phyloP scores from a whole-genome alignment of 1,140 invertebrate species.

The Brachionus manjavacas region DNA sequence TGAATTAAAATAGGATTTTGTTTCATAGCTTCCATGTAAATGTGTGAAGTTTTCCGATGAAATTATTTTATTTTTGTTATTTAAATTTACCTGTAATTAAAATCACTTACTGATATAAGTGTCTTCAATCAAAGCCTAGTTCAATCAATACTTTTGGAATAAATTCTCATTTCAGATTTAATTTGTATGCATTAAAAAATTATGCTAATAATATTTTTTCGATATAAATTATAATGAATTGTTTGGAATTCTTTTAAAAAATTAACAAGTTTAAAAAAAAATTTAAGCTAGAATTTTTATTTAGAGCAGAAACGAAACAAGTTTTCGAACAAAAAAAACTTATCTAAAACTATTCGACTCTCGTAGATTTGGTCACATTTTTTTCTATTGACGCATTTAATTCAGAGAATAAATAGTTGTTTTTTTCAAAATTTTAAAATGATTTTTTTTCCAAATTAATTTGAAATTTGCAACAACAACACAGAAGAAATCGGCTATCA shows the following conservation, averaged over 20 bases:
- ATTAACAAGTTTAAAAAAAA: background rate
- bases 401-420: background rate
- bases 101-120: background rate
- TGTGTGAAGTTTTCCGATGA: too few species aligned
- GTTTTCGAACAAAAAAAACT: background rate
- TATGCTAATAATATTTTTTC: background rate
- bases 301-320: background rate
- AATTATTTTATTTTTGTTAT: too few species aligned
- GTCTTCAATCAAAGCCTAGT: background rate
- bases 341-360: background rate
- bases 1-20: too few species aligned
- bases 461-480: background rate
- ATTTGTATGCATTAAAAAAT: background rate
- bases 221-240: background rate
- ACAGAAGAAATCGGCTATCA: background rate
- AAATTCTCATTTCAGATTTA: background rate
- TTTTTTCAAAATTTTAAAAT: background rate
- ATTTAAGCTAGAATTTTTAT: background rate
- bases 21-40: too few species aligned
- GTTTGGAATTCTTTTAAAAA: background rate
- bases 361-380: background rate
- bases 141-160: background rate
- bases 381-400: background rate
- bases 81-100: background rate
- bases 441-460: background rate